Evolutionary conservation across 2,888 invertebrate species (phyloP).

Genomic region (Shargacucullia verbasci): DNA sequence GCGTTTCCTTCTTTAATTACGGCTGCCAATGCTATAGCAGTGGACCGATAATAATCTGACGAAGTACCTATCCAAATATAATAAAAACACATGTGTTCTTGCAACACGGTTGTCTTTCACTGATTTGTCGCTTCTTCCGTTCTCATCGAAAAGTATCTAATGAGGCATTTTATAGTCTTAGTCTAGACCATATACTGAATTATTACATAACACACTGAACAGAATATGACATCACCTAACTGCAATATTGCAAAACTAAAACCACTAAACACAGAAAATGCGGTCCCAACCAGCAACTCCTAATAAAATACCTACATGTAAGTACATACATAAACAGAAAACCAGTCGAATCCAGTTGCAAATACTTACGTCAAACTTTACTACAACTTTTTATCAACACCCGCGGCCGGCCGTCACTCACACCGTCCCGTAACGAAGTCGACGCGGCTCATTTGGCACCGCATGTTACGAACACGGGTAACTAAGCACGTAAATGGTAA

Average conservation of each 20-base stretch:
- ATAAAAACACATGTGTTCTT: too few relatives aligned
- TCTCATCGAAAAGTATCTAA: too few relatives aligned
- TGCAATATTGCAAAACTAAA: slow-evolving; percentile 7
- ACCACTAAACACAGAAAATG: slow-evolving; percentile 23
- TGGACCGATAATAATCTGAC: too few relatives aligned
- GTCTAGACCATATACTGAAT: too few relatives aligned
- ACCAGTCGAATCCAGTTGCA: slow-evolving; percentile 35
- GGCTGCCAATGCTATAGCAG: too few relatives aligned
- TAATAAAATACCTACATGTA: slow-evolving; percentile 11
- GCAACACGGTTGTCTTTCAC: too few relatives aligned
- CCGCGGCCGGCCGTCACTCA: slow-evolving; percentile 49
- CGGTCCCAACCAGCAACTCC: slow-evolving; percentile 7
- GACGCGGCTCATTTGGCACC: slow-evolving; percentile 54
- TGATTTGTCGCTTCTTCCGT: too few relatives aligned
- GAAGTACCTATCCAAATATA: too few relatives aligned
- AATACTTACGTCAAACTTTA: slow-evolving; percentile 16
- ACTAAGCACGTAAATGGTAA: slow-evolving; percentile 48
- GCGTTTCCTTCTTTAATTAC: too few relatives aligned
- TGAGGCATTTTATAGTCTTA: too few relatives aligned
- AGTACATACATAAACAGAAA: slow-evolving; percentile 8
- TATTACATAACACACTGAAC: slow-evolving; percentile 8
- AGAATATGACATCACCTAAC: slow-evolving; percentile 31
- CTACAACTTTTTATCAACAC: slow-evolving; percentile 18
- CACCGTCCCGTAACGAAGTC: slow-evolving; percentile 41
- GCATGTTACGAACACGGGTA: slow-evolving; percentile 56